These are phyloP conservation scores for Patella vulgata DNA, from an alignment of 1,140 invertebrate genomes.

Conservation along the genomic window DNA sequence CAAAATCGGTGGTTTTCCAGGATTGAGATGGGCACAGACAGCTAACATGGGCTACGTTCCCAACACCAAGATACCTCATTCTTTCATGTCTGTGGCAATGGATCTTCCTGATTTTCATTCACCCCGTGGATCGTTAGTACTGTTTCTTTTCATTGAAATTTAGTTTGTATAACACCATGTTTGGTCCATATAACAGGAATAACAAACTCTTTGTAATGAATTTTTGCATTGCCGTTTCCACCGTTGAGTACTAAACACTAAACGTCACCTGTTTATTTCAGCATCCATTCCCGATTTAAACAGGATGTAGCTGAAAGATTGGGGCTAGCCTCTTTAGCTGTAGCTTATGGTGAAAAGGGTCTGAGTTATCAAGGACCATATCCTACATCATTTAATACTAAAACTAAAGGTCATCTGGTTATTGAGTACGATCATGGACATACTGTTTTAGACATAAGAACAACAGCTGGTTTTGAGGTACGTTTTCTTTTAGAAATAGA, in stretches of 20 bases:
- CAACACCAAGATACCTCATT: slow-evolving; percentile 26
- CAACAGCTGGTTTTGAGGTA: slow-evolving; percentile 22
- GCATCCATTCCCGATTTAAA: slow-evolving; percentile 43
- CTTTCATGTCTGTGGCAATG: slow-evolving; percentile 43
- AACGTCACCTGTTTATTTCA: too few species aligned
- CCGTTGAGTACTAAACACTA: too few species aligned
- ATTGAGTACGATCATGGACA: slow-evolving; percentile 26
- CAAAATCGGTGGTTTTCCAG: slow-evolving; percentile 15
- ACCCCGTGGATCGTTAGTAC: slow-evolving; percentile 22
- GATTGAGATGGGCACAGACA: slow-evolving; percentile 42
- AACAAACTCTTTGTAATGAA: too few species aligned
- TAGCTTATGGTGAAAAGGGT: slow-evolving; percentile 25
- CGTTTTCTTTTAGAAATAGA: not conserved
- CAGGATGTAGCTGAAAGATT: slow-evolving; percentile 38
- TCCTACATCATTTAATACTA: slow-evolving; percentile 11
- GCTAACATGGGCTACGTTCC: slow-evolving; percentile 35
- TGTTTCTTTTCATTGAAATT: not conserved
- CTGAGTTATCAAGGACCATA: slow-evolving; percentile 31
- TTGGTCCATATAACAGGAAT: too few species aligned
- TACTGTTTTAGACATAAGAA: slow-evolving; percentile 17
- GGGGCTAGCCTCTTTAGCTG: slow-evolving; percentile 22
- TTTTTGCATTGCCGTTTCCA: too few species aligned
- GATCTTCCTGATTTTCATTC: slow-evolving; percentile 34
- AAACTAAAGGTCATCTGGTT: not conserved
- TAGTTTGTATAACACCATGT: too few species aligned